A percentile compares a stretch with the other conserved stretches of the same genome.
phyloP scores from a whole-genome alignment of 2,113 vertebrate species.

The Anas platyrhynchos region DNA sequence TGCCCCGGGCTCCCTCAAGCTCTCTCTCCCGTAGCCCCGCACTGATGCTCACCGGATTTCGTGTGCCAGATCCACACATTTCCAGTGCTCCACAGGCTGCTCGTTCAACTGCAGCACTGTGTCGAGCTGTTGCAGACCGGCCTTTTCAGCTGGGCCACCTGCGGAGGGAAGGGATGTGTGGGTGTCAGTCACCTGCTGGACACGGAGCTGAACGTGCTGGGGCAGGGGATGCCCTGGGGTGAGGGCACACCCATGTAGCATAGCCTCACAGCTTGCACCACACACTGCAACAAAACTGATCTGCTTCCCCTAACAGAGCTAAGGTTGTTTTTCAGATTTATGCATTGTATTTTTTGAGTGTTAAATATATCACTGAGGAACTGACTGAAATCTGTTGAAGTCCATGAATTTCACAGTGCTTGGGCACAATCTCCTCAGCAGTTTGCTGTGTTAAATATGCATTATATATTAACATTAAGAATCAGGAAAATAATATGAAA shows the following conservation, averaged over 20 bases:
- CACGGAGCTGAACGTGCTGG: neutral
- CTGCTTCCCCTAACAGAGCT: neutral
- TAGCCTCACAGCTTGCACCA: neutral
- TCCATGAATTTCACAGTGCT: neutral
- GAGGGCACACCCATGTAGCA: neutral
- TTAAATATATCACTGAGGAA: neutral
- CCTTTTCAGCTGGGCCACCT: conserved; percentile 93
- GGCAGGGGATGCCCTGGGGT: neutral
- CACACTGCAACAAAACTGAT: neutral
- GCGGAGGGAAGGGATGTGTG: neutral
- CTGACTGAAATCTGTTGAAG: neutral
- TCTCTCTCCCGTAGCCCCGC: neutral
- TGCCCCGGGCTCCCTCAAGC: neutral
- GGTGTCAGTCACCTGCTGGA: neutral
- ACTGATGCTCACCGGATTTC: conserved; percentile 85
- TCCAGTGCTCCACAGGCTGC: conserved; percentile 94
- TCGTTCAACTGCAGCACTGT: conserved; percentile 91
- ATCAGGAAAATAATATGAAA: neutral
- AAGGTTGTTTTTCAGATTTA: neutral
- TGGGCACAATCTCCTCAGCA: neutral
- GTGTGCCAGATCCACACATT: conserved; percentile 92
- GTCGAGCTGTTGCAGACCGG: conserved; percentile 91
- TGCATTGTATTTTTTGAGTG: neutral
- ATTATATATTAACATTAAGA: neutral
- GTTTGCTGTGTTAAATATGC: neutral